Conservation (phyloP, 2,113 vertebrate species). For the Sebastes schlegelii region DNA sequence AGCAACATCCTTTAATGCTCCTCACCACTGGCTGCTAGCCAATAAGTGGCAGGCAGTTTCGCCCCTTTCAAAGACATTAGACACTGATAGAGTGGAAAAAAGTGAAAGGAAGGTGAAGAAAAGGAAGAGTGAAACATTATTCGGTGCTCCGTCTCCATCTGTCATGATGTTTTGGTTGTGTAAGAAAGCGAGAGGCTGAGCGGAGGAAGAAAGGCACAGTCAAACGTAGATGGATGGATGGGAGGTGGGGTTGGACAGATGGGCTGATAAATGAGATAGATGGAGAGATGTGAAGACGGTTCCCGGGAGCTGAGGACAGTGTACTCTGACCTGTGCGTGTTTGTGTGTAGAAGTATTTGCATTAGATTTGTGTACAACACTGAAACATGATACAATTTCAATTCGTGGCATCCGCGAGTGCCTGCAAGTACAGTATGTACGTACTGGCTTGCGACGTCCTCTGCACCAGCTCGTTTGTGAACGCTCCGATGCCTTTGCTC, state of each 20-base stretch:
- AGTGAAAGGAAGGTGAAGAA: conserved; percentile 67
- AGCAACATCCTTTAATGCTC: conserved; percentile 59
- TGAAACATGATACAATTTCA: conserved; percentile 25
- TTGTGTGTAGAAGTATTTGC: conserved; percentile 36
- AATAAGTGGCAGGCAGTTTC: conserved; percentile 61
- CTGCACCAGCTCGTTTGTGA: conserved; percentile 93
- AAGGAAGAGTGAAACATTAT: conserved; percentile 73
- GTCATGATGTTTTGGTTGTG: conserved; percentile 69
- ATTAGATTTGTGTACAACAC: conserved; percentile 28
- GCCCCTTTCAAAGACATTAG: conserved; percentile 71
- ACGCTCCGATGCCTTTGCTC: conserved; percentile 94
- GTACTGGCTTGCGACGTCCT: conserved; percentile 98
- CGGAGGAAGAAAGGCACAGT: conserved; percentile 68
- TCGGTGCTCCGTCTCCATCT: conserved; percentile 74
- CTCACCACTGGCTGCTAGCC: conserved; percentile 61
- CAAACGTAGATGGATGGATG: conserved; percentile 70
- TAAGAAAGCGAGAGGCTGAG: conserved; percentile 64
- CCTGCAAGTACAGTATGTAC: conserved; percentile 73
- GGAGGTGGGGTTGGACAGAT: conserved; percentile 58
- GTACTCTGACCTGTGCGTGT: conserved; percentile 13
- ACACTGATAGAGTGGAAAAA: conserved; percentile 71
- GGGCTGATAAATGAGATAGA: conserved; percentile 66
- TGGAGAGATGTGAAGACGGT: conserved; percentile 43
- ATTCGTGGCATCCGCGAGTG: conserved; percentile 1
- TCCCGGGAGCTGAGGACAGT: conserved; percentile 36